Conservation (phyloP, 2,888 invertebrate genomes). For the Stenodema calcarata region DNA sequence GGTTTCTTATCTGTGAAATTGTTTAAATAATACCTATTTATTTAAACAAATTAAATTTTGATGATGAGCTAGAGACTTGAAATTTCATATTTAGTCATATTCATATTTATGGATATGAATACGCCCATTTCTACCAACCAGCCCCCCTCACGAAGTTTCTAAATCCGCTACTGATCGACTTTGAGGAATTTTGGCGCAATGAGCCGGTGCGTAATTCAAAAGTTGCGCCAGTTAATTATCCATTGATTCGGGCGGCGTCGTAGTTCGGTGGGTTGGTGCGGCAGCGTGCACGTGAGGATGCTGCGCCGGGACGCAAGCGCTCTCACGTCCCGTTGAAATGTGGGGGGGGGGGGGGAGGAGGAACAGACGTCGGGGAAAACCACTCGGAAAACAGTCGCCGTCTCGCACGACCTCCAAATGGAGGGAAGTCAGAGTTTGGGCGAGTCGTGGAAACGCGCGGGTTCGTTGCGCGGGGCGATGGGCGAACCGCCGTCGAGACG, state of each 20-base stretch:
- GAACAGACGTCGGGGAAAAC: not conserved
- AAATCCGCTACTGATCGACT: too few relatives aligned
- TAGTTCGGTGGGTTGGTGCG: not conserved
- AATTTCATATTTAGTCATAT: too few relatives aligned
- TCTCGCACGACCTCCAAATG: conserved; percentile 24
- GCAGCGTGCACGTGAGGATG: not conserved
- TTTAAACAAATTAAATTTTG: too few relatives aligned
- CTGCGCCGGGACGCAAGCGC: conserved; percentile 30
- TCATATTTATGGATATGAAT: too few relatives aligned
- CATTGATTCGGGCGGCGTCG: not conserved
- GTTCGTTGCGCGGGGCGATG: conserved; percentile 60
- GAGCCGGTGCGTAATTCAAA: not conserved
- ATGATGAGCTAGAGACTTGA: too few relatives aligned
- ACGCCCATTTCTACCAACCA: too few relatives aligned
- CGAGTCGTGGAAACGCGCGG: conserved; percentile 47
- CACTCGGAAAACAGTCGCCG: not conserved
- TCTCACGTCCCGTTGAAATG: not conserved
- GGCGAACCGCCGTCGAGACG: conserved; percentile 69
- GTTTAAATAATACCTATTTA: too few relatives aligned
- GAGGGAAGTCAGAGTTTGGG: conserved; percentile 39
- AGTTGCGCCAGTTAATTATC: not conserved
- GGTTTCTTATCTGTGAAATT: too few relatives aligned
- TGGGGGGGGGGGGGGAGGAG: not conserved
- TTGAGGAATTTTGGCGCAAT: too few relatives aligned
- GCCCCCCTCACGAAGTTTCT: too few relatives aligned